Conservation (phyloP, 2,888 invertebrate genomes). For the Cenopis cana region DNA sequence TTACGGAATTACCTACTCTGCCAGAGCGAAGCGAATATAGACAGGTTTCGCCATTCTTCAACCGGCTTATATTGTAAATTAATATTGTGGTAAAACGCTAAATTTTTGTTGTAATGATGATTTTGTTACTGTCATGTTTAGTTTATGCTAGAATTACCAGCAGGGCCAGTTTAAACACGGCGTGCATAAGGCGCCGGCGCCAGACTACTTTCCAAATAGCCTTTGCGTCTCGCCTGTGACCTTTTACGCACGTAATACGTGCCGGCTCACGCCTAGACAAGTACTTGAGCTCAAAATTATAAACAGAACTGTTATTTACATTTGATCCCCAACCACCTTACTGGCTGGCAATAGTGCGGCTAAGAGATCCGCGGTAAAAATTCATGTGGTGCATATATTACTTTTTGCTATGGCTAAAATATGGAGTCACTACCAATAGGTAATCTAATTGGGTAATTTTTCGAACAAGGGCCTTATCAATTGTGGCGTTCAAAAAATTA, state of each 20-base stretch:
- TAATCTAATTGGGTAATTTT: too few species aligned
- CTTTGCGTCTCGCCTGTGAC: slow-evolving; percentile 82
- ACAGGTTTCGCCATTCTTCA: too few species aligned
- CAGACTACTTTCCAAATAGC: slow-evolving; percentile 82
- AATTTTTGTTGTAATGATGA: neutral
- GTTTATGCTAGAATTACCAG: slow-evolving; percentile 12
- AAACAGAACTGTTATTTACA: slow-evolving; percentile 12
- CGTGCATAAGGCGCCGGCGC: slow-evolving; percentile 62
- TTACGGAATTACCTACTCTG: too few species aligned
- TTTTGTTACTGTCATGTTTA: neutral
- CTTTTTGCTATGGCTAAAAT: neutral
- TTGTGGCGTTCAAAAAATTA: too few species aligned
- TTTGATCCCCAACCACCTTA: neutral
- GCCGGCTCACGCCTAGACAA: slow-evolving; percentile 50
- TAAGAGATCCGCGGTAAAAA: neutral
- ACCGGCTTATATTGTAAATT: too few species aligned
- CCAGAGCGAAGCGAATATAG: too few species aligned
- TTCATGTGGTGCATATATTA: neutral
- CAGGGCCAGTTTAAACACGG: slow-evolving; percentile 16
- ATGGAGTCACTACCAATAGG: neutral
- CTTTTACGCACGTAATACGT: slow-evolving; percentile 75
- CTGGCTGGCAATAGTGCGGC: neutral
- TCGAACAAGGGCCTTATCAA: too few species aligned
- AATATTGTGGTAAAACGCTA: too few species aligned
- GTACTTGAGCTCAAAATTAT: slow-evolving; percentile 17